Evolutionary conservation across 2,888 invertebrate species (phyloP), one percentile per base, ranked within the genome.

Genomic region (Stenurella melanura): DNA sequence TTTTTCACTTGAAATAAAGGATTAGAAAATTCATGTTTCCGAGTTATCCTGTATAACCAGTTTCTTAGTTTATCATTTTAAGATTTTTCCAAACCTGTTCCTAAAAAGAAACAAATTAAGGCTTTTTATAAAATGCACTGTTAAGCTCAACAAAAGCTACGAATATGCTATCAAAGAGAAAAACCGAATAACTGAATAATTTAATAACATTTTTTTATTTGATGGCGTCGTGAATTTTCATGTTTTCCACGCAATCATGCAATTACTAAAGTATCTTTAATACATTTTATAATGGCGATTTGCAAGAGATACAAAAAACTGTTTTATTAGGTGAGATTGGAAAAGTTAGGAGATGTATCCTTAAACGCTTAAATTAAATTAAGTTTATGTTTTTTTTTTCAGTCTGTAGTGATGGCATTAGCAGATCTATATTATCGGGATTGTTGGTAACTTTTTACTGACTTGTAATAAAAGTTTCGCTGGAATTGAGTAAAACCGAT

Each of bases 71-170:
- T 50, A 50, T 50, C n/a, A 17, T 50, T 50, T n/a, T 50, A n/a
- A n/a, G 50, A 50, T 34, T 15, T 50, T n/a, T n/a, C 50, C n/a
- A n/a, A n/a, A 50, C 50, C n/a, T 7, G 50, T 15, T 50, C n/a
- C n/a, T 50, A 50, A 50, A 50, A n/a, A 6, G 50, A n/a, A 50
- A 50, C 50, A 50, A 50, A 50, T 50, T 50, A 50, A 50, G 50
- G 50, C 50, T 50, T 50, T 50, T 50, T 50, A n/a, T 50, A 50
- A 50, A n/a, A 50, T 50, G 50, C 12, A 50, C 50, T 50, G 6
- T n/a, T 50, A 50, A 50, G n/a, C 50, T 50, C 50, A 50, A 50
- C 50, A 50, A 50, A 50, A 50, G 50, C 50, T 50, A 50, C 50
- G 50, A 50, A 50, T 50, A 50, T 50, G 50, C 50, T 7, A n/a